Percentiles rank a stretch among this genome's conserved stretches.
Evolutionary conservation across 2,113 vertebrate genomes (phyloP).

Genomic region (Strix uralensis): DNA sequence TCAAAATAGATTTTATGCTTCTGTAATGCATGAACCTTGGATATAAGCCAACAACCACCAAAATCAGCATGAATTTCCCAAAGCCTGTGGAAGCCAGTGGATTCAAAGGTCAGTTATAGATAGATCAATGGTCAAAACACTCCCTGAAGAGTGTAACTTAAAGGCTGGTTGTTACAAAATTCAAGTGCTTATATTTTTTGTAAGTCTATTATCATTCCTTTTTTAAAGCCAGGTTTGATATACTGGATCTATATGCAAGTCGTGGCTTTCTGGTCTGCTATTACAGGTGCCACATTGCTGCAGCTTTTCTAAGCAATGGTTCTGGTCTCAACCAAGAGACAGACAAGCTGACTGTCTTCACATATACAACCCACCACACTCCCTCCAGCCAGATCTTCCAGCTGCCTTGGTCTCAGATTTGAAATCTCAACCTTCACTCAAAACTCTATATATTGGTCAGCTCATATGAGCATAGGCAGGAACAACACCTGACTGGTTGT

Average conservation of each 20-base stretch:
- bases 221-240: background rate
- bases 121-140: background rate
- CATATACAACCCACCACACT: background rate
- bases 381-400: background rate
- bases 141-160: background rate
- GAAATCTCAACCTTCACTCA: background rate
- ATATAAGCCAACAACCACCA: background rate
- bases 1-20: background rate
- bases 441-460: background rate
- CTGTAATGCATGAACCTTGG: background rate
- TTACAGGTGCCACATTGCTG: background rate
- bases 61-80: background rate
- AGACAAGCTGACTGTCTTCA: background rate
- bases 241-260: background rate
- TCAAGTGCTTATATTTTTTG: background rate
- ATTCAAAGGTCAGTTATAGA: background rate
- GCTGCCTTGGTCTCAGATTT: background rate
- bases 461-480: accelerated
- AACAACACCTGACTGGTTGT: background rate
- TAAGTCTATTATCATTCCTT: background rate
- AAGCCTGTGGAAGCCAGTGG: background rate
- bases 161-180: background rate
- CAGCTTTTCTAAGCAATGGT: background rate
- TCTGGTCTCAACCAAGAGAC: background rate
- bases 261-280: background rate